Base-by-base conservation (phyloP, 2,113 vertebrate genomes). In the Siphamia tubifer region DNA sequence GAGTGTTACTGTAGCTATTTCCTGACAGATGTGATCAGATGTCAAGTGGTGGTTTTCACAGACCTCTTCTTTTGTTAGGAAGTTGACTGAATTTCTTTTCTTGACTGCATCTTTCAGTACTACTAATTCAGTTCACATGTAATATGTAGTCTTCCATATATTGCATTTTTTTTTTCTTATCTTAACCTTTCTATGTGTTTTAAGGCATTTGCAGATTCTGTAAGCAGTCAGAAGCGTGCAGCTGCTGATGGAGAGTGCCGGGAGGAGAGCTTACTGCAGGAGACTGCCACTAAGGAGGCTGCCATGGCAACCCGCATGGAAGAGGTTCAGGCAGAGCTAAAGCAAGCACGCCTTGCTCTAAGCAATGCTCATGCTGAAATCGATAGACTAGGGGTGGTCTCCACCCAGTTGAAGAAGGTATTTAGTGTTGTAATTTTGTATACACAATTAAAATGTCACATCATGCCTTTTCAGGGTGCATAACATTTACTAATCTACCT, bases 271-370 rank as follows among this genome's bases (percentile, higher is more conserved):
- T 61, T 95, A 45, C 81, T 95, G 25, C 90, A 91, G 74, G 94
- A 95, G 79, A 92, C 93, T 0, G 93, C 93, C 35, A 88, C 74
- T 4, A 95, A 92, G 81, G 94, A 95, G 88, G 93, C 93, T 65
- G 90, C 87, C 73, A 87, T 95, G 88, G 86, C 85, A 31, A 91
- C 88, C 1, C 88, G 87, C 51, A 74, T 95, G 5, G 92, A 93
- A 8, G 93, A 94, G 74, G 85, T 94, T 54, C 93, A 93, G 80
- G 68, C 68, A 2, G 93, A 95, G 57, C 73, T 94, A 32, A 92
- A 89, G 75, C 94, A 94, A 79, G 34, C 90, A 10, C 89, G 91
- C 19, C 66, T 89, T 6, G 80, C 88, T 32, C 77, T 94, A 40
- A 42, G 88, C 51, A 93, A 94, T 30, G 74, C 87, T 4, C 77